Evolutionary conservation across 2,113 vertebrate genomes (phyloP), one percentile per base, ranked within the genome.

Genomic region (Anolis carolinensis): DNA sequence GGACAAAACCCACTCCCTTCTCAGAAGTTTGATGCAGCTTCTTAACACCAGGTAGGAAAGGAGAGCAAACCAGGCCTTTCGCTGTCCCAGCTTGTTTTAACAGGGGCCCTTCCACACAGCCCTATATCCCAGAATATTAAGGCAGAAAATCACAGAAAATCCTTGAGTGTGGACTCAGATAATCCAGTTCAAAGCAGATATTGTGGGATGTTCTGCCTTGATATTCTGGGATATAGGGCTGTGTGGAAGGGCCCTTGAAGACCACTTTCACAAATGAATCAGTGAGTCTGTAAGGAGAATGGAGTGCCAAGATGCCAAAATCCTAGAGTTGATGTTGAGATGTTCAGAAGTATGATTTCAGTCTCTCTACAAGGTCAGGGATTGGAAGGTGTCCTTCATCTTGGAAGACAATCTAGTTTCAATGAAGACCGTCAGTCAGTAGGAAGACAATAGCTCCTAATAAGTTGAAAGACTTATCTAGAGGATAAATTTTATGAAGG

Each of bases 291-390:
- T 50, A 34, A 27, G 14, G 23, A 67, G 32, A 39, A 63, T 13
- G 6, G 21, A 82, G 34, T 13, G 44, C 36, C 55, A 36, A n/a
- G 55, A 48, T 44, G n/a, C 55, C 39, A 70, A 63, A 30, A 34
- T 68, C 14, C 77, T 67, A 18, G 55, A 39, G 48, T 1, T 68
- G 70, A 1, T 34, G 70, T 18, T 77, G 44, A 70, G 23, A 9
- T 44, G 62, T 55, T 18, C 7, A 4, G 5, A 75, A 50, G 30
- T 30, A 20, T 9, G 39, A 32, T 8, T 48, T 63, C 5, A 50
- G 39, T 27, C 72, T 59, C 13, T n/a, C 13, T 32, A 50, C 82
- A 77, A 77, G 82, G 73, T 84, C 82, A 76, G 48, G 48, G 39
- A 44, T 67, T 27, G 16, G 2, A 21, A 34, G n/a, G 36, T 9